Base-by-base conservation (phyloP, 2,113 vertebrate genomes). In the Piaya cayana region DNA sequence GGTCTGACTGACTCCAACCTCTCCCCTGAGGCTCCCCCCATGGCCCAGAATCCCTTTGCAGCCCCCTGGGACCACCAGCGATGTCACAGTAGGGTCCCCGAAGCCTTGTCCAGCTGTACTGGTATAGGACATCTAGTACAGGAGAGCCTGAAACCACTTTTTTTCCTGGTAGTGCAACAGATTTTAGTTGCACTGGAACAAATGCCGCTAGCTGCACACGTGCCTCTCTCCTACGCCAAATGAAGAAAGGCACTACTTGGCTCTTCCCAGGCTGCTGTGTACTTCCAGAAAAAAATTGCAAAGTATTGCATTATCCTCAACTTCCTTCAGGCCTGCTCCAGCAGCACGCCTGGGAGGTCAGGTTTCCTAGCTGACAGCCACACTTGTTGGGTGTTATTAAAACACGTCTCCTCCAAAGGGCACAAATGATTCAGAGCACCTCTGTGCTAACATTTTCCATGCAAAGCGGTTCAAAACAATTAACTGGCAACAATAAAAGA, bases 201-300 rank as follows among this genome's bases (percentile, higher is more conserved):
- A 88, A 75, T 1, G 5, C 49, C 5, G 16, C 59, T 65, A 75
- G 75, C 7, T 6, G 88, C 86, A 69, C 55, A 49, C 52, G 81
- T 0, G 1, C 56, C 55, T 79, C 76, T 58, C 80, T 67, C 52
- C 75, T 29, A 3, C 32, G 60, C 81, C 79, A 94, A 93, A 17
- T 63, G 72, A 62, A 63, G 4, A 15, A 68, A 3, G 0, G 39
- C 59, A 85, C 26, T 43, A 63, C 72, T 92, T 82, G 67, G 85
- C 63, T 82, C n/a, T 86, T 72, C 69, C 47, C 45, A 90, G 81
- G 65, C 88, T 65, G 80, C 85, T 4, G 17, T 65, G 74, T 79
- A 80, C n/a, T 92, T 96, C 63, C 71, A 91, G 70, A 88, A 78
- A 74, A 92, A 95, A 77, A 30, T 79, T 85, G 60, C 68, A 32